Evolutionary conservation across 1,140 invertebrate species (phyloP).

Genomic region (Ericerus pela): DNA sequence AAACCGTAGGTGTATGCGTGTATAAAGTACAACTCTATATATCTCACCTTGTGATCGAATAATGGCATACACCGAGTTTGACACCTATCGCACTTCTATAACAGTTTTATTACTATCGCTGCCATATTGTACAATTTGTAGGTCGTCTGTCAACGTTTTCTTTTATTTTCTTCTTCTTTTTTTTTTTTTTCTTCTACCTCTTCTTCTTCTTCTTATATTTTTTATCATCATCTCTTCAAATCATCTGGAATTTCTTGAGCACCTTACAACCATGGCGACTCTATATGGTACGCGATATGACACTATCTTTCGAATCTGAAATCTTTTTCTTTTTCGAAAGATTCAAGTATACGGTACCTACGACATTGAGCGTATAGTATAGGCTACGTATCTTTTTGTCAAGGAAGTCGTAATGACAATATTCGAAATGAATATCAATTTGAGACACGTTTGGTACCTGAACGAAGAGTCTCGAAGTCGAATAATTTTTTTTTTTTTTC

Average conservation of each 20-base stretch:
- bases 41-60: constrained; percentile 8
- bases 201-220: too few species aligned
- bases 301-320: too few species aligned
- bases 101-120: constrained; percentile 10
- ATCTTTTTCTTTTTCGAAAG: too few species aligned
- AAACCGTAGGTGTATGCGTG: constrained; percentile 4
- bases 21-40: constrained; percentile 10
- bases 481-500: not conserved
- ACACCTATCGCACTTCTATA: constrained; percentile 5
- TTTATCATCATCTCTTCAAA: not conserved
- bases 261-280: too few species aligned
- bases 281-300: not conserved
- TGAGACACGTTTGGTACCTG: too few species aligned
- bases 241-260: constrained; percentile 6
- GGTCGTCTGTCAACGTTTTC: constrained; percentile 5
- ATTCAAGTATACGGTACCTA: too few species aligned
- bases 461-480: too few species aligned
- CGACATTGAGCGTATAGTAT: too few species aligned
- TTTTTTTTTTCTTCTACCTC: constrained; percentile 1
- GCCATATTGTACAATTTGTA: constrained; percentile 9
- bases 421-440: too few species aligned
- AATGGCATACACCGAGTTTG: constrained; percentile 5
- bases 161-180: constrained; percentile 1
- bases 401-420: too few species aligned
- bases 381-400: too few species aligned